phyloP scores from a whole-genome alignment of 2,888 invertebrate species.

The Suillia variegata region DNA sequence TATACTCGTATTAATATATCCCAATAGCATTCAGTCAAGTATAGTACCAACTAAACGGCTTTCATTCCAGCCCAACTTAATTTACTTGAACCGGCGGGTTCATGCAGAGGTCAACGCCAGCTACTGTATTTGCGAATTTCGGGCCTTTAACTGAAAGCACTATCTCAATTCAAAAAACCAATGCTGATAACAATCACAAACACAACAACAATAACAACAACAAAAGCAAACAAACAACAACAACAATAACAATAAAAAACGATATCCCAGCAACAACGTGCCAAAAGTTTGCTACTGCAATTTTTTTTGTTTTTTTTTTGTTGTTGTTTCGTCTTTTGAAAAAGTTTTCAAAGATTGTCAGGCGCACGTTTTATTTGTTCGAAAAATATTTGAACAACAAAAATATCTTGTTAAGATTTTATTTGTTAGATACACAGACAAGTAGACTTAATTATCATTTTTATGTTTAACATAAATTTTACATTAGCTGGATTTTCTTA shows the following conservation, averaged over 20 bases:
- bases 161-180: slow-evolving; percentile 11
- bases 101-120: slow-evolving; percentile 41
- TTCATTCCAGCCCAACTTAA: too few relatives aligned
- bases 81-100: background rate
- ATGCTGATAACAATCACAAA: slow-evolving; percentile 46
- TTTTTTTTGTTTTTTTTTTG: too few relatives aligned
- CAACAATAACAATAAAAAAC: slow-evolving; percentile 34
- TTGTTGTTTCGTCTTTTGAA: slow-evolving; percentile 11
- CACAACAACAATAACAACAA: too few relatives aligned
- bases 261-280: slow-evolving; percentile 50
- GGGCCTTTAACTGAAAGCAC: slow-evolving; percentile 31
- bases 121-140: slow-evolving; percentile 42
- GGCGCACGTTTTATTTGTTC: slow-evolving; percentile 57
- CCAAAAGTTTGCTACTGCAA: slow-evolving; percentile 59
- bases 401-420: slow-evolving; percentile 59
- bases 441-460: slow-evolving; percentile 58
- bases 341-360: slow-evolving; percentile 33
- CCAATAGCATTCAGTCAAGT: too few relatives aligned
- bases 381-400: slow-evolving; percentile 48
- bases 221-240: slow-evolving; percentile 41
- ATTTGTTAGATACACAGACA: slow-evolving; percentile 51
- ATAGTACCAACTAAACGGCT: too few relatives aligned
- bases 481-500: slow-evolving; percentile 29
- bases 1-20: too few relatives aligned
- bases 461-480: slow-evolving; percentile 37